Evolutionary conservation across 2,113 vertebrate species (phyloP).

Genomic region (Rhinolophus sinicus): DNA sequence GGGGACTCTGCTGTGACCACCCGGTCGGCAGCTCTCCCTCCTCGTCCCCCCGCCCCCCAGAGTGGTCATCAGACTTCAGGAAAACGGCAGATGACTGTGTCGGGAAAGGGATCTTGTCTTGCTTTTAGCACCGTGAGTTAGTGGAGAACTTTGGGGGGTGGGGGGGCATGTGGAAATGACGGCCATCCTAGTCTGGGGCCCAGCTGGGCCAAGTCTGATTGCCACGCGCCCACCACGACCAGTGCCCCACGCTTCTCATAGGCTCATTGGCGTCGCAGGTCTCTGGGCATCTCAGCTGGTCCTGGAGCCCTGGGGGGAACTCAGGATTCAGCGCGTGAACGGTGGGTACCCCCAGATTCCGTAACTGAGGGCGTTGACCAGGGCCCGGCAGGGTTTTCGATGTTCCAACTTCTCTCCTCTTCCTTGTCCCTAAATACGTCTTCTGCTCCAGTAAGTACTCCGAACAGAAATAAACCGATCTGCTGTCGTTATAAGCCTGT

Average conservation of each 20-base stretch:
- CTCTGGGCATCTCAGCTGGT: neutral
- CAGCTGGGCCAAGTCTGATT: neutral
- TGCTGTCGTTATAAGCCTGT: neutral
- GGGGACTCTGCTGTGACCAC: neutral
- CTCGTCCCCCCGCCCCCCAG: too few relatives aligned
- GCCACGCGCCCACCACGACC: neutral
- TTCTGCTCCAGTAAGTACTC: slow-evolving; percentile 25
- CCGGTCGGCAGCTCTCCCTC: neutral
- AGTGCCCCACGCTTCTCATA: neutral
- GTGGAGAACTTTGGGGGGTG: neutral
- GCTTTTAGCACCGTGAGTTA: neutral
- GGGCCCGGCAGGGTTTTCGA: neutral
- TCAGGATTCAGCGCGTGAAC: neutral
- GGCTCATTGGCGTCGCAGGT: neutral
- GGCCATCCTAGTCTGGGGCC: neutral
- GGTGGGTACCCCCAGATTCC: neutral
- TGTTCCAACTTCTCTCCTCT: neutral
- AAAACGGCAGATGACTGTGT: neutral
- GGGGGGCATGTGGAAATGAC: neutral
- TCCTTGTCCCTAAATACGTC: neutral
- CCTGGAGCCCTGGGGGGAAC: neutral
- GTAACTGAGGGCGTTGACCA: neutral
- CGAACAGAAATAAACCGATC: neutral
- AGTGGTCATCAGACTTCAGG: neutral
- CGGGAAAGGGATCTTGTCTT: neutral